phyloP scores from a whole-genome alignment of 2,888 invertebrate species.

The Allophyes oxyacanthae region DNA sequence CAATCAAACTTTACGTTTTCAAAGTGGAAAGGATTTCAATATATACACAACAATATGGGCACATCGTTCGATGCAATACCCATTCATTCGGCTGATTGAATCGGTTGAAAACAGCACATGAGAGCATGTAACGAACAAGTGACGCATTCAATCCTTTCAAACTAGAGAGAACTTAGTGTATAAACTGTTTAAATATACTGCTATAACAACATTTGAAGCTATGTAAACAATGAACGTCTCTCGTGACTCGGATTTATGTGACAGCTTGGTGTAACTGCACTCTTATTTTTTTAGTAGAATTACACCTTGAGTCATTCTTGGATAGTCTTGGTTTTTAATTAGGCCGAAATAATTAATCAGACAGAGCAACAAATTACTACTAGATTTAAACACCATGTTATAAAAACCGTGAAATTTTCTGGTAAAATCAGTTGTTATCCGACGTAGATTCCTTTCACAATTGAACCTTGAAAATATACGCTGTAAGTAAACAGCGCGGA shows the following conservation, averaged over 20 bases:
- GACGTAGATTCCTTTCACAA: constrained; percentile 76
- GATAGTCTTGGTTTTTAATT: no score
- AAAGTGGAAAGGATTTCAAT: constrained; percentile 15
- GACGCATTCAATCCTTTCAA: constrained; percentile 68
- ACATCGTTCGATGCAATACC: constrained; percentile 54
- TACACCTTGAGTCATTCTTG: no score
- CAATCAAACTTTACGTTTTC: constrained; percentile 8
- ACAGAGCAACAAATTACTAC: background rate
- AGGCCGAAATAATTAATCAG: background rate
- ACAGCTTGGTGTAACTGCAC: no score
- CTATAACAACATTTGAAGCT: constrained; percentile 16
- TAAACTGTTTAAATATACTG: constrained; percentile 4
- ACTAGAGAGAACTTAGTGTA: constrained; percentile 16
- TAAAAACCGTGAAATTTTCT: constrained; percentile 27
- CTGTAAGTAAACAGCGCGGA: constrained; percentile 72
- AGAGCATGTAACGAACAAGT: constrained; percentile 70
- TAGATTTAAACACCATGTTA: constrained; percentile 4
- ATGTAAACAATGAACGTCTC: constrained; percentile 15
- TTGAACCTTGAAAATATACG: constrained; percentile 75
- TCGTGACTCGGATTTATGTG: no score
- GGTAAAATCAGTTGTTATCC: constrained; percentile 50
- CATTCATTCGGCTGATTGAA: constrained; percentile 70
- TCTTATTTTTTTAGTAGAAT: no score
- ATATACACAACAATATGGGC: constrained; percentile 8
- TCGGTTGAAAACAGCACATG: constrained; percentile 74